Conservation (phyloP, 2,113 vertebrate genomes). For the Cebidichthys violaceus region DNA sequence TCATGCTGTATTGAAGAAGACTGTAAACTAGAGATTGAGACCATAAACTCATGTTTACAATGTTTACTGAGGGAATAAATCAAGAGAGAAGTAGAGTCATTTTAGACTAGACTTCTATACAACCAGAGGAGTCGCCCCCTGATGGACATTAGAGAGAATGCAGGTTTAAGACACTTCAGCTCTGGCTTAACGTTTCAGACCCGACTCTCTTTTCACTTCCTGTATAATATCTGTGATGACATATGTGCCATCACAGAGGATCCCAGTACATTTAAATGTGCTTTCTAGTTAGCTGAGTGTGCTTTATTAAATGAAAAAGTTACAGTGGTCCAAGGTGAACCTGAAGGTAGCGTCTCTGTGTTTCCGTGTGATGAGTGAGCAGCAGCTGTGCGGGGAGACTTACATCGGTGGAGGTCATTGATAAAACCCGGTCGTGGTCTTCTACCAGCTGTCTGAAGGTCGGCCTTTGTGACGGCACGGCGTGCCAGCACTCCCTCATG, state of each 20-base stretch:
- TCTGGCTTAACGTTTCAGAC: too few relatives aligned
- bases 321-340: neutral
- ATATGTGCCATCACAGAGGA: neutral
- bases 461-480: conserved; percentile 93
- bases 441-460: conserved; percentile 99
- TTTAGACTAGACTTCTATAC: too few relatives aligned
- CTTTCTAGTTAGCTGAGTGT: neutral
- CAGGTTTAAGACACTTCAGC: too few relatives aligned
- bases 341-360: neutral
- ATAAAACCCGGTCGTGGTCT: conserved; percentile 93
- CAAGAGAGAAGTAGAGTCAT: too few relatives aligned
- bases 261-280: neutral
- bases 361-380: neutral
- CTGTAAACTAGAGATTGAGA: too few relatives aligned
- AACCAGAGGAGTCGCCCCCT: too few relatives aligned
- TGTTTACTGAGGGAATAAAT: too few relatives aligned
- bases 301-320: neutral
- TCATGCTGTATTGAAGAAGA: too few relatives aligned
- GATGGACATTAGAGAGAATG: too few relatives aligned
- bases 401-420: conserved; percentile 93
- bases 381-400: conserved; percentile 72
- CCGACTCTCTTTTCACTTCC: too few relatives aligned
- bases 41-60: too few relatives aligned
- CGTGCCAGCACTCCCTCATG: conserved; percentile 98
- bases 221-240: too few relatives aligned